Conservation (phyloP, 2,797 vertebrate species). For the Gallinago stenura region DNA sequence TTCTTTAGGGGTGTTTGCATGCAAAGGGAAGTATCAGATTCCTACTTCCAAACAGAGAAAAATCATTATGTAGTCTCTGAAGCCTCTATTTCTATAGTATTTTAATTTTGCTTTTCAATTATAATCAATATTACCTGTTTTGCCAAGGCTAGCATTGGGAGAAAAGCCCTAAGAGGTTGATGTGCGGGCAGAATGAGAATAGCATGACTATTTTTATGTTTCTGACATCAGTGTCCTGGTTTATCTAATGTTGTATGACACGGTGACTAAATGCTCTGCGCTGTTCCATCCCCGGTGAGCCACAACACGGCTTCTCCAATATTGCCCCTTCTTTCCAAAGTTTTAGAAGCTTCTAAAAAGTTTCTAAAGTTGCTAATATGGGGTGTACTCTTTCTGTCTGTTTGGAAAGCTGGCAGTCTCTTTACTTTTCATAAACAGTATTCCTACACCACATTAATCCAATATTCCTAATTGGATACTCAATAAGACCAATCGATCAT, state of each 20-base stretch:
- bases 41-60: not conserved
- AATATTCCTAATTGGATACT: not conserved
- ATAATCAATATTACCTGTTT: not conserved
- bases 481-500: not conserved
- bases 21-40: not conserved
- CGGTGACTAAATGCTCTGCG: not conserved
- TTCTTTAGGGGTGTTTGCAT: not conserved
- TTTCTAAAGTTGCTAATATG: not conserved
- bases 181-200: not conserved
- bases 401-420: not conserved
- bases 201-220: constrained; percentile 17
- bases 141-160: not conserved
- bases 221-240: constrained; percentile 18
- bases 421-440: not conserved
- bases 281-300: not conserved
- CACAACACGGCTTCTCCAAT: not conserved
- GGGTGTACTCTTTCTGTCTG: not conserved
- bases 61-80: not conserved
- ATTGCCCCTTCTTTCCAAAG: not conserved
- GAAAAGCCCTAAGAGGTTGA: not conserved
- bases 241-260: constrained; percentile 13
- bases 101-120: not conserved
- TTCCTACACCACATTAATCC: not conserved
- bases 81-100: not conserved
- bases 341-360: not conserved